Evolutionary conservation across 2,113 vertebrate species (phyloP).

Genomic region (Pipra filicauda): DNA sequence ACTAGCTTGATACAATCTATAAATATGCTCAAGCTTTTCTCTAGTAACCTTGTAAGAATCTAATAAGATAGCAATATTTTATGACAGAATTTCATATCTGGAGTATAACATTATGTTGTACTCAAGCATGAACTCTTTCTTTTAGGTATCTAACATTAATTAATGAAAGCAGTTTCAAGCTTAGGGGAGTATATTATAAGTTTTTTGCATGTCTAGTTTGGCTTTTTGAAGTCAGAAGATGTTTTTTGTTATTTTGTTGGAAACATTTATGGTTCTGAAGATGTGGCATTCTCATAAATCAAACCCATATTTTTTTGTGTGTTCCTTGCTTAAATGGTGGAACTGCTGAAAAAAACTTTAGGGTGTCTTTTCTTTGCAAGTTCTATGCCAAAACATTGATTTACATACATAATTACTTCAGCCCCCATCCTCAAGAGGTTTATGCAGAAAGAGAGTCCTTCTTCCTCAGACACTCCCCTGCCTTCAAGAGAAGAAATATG

Average conservation of each 20-base stretch:
- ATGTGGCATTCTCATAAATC: background rate
- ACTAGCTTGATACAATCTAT: background rate
- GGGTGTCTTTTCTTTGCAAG: background rate
- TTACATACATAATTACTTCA: background rate
- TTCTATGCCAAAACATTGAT: background rate
- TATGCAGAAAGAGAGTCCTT: background rate
- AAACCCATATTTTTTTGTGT: background rate
- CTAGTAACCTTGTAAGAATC: background rate
- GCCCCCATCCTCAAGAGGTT: background rate
- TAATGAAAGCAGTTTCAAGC: background rate
- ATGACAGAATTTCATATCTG: background rate
- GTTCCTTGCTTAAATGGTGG: background rate
- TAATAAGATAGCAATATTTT: background rate
- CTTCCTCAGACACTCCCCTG: background rate
- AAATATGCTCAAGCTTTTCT: background rate
- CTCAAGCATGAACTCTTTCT: background rate
- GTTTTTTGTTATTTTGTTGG: background rate
- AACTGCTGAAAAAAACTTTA: background rate
- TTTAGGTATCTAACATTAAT: background rate
- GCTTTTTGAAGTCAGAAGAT: background rate
- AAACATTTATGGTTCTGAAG: background rate
- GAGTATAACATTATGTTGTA: background rate
- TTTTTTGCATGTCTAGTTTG: background rate
- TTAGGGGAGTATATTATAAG: background rate
- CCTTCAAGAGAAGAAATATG: background rate